Conservation (phyloP, 2,113 vertebrate species). For the Corythaeola cristata region DNA sequence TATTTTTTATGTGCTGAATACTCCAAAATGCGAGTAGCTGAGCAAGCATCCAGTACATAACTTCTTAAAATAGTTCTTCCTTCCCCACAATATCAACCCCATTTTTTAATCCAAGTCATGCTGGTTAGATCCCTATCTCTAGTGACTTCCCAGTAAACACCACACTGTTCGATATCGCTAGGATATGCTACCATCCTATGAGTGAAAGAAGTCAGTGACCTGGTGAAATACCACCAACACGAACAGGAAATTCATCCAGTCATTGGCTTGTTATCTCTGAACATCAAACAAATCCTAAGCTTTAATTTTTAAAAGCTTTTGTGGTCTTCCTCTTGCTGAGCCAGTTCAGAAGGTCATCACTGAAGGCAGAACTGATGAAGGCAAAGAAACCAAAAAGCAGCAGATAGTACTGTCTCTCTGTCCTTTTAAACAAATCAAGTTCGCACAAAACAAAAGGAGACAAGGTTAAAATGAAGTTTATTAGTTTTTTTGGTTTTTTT, state of each 20-base stretch:
- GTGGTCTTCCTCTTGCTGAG: slow-evolving; percentile 29
- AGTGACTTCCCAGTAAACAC: slow-evolving; percentile 49
- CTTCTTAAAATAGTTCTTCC: slow-evolving; percentile 56
- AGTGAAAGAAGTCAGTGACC: background rate
- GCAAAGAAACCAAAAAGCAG: slow-evolving; percentile 58
- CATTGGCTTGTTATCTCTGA: background rate
- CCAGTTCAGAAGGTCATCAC: slow-evolving; percentile 19
- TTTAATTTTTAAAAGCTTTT: slow-evolving; percentile 24
- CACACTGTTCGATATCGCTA: background rate
- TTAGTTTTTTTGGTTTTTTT: slow-evolving; percentile 79
- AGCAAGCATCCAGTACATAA: slow-evolving; percentile 61
- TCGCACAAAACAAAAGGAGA: slow-evolving; percentile 72
- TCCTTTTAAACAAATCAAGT: slow-evolving; percentile 61
- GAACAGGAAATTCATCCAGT: slow-evolving; percentile 5
- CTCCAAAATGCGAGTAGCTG: slow-evolving; percentile 23
- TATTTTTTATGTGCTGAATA: slow-evolving; percentile 58
- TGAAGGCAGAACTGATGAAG: slow-evolving; percentile 45
- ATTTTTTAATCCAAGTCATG: background rate
- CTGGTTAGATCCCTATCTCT: slow-evolving; percentile 31
- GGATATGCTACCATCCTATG: background rate
- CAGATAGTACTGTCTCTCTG: slow-evolving; percentile 47
- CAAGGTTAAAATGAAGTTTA: slow-evolving; percentile 87
- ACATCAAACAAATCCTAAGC: slow-evolving; percentile 28
- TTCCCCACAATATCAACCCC: slow-evolving; percentile 23
- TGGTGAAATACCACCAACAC: background rate